Percentiles rank a stretch among this genome's conserved stretches.
These are phyloP conservation scores for Germaria angustata DNA, from an alignment of 2,888 invertebrate genomes.

Conservation along the genomic window DNA sequence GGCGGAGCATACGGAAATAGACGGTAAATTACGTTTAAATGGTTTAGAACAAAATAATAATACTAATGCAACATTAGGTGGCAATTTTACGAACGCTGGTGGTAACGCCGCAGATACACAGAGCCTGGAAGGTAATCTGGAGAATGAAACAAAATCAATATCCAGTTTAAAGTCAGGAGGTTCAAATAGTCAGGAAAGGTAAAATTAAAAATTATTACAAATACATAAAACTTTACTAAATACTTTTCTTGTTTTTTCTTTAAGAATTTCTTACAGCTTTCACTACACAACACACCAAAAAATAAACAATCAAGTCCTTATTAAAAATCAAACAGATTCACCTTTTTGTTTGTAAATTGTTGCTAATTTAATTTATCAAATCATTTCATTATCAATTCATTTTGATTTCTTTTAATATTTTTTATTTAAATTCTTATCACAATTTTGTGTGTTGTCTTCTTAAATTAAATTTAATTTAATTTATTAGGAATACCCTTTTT, in stretches of 20 bases:
- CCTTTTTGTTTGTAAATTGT: constrained; percentile 42
- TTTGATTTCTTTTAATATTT: constrained; percentile 12
- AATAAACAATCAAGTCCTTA: constrained; percentile 5
- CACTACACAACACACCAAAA: constrained; percentile 46
- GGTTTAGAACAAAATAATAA: constrained; percentile 62
- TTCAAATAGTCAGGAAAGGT: constrained; percentile 89
- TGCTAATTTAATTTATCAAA: constrained; percentile 38
- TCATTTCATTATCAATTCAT: constrained; percentile 26
- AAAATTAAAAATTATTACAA: constrained; percentile 64
- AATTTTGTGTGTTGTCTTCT: constrained; percentile 37
- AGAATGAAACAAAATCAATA: constrained; percentile 94
- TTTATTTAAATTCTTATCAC: constrained; percentile 22
- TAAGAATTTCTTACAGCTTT: constrained; percentile 34
- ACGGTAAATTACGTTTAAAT: constrained; percentile 62
- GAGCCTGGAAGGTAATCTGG: constrained; percentile 94
- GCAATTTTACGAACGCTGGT: constrained; percentile 77
- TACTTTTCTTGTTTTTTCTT: not conserved
- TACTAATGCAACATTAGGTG: constrained; percentile 63
- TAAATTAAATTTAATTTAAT: constrained; percentile 1
- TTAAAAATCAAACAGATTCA: constrained; percentile 17
- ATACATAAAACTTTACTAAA: not conserved
- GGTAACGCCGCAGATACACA: constrained; percentile 93
- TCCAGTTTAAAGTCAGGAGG: constrained; percentile 90
- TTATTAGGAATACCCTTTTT: not conserved
- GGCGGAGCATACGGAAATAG: constrained; percentile 54